A percentile compares a stretch with the other conserved stretches of the same genome.
phyloP scores from a whole-genome alignment of 1,140 invertebrate species.

The Leptinotarsa undecemlineata region DNA sequence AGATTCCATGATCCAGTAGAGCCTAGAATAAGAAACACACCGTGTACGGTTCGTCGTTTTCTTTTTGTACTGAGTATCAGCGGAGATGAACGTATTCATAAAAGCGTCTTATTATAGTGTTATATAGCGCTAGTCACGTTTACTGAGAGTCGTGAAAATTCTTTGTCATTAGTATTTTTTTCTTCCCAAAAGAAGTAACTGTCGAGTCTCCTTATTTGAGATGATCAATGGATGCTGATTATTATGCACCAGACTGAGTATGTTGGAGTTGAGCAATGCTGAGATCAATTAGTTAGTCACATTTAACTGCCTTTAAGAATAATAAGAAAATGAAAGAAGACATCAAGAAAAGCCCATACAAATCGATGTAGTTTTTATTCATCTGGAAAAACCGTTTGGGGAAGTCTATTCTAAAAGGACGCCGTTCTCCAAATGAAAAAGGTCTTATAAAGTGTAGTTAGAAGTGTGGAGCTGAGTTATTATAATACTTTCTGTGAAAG shows the following conservation, averaged over 20 bases:
- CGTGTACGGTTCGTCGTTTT: neutral
- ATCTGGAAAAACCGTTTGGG: too few species aligned
- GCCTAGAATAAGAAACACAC: constrained; percentile 12
- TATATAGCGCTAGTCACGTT: constrained; percentile 14
- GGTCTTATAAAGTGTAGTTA: too few species aligned
- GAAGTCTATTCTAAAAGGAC: too few species aligned
- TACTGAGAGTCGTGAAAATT: constrained; percentile 9
- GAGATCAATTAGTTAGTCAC: too few species aligned
- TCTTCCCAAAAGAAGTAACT: neutral
- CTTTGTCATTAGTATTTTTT: constrained; percentile 18
- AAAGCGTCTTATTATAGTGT: constrained; percentile 14
- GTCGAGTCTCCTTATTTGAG: neutral
- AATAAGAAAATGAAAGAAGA: neutral
- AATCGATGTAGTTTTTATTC: too few species aligned
- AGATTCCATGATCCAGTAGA: constrained; percentile 15
- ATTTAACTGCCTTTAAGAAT: too few species aligned
- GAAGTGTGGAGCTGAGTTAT: too few species aligned
- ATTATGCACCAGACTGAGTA: too few species aligned
- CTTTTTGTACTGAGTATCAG: constrained; percentile 1
- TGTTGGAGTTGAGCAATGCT: too few species aligned
- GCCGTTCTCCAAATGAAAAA: too few species aligned
- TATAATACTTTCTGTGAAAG: too few species aligned
- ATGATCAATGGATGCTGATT: neutral
- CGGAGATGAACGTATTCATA: constrained; percentile 15
- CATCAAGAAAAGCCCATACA: too few species aligned